Evolutionary conservation across 1,140 invertebrate species (phyloP).

Genomic region (Piezodorus guildinii): DNA sequence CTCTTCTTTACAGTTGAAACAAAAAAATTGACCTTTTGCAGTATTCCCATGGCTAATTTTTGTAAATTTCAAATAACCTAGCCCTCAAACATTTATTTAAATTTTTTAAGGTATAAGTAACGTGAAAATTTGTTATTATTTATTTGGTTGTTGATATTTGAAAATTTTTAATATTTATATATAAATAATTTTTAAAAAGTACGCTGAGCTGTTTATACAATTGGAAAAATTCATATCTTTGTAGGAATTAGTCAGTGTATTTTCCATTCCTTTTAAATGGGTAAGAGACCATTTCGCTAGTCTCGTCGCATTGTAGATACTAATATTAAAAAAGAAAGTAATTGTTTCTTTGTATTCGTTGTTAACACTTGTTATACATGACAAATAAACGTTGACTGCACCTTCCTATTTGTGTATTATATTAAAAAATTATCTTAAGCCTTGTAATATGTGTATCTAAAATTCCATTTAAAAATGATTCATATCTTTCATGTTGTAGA

Average conservation of each 20-base stretch:
- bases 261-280: slow-evolving; percentile 8
- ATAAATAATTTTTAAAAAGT: not conserved
- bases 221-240: slow-evolving; percentile 18
- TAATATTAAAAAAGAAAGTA: slow-evolving; percentile 19
- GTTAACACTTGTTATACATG: slow-evolving; percentile 24
- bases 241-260: slow-evolving; percentile 13
- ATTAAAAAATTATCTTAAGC: slow-evolving; percentile 15
- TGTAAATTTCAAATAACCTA: not conserved
- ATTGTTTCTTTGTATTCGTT: slow-evolving; percentile 18
- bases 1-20: no score
- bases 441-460: slow-evolving; percentile 9
- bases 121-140: slow-evolving; percentile 14
- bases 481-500: slow-evolving; percentile 17
- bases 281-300: slow-evolving; percentile 11
- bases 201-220: slow-evolving; percentile 14
- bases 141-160: slow-evolving; percentile 17
- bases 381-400: slow-evolving; percentile 24
- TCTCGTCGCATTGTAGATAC: slow-evolving; percentile 6
- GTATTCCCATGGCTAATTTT: not conserved
- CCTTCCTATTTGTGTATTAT: slow-evolving; percentile 20
- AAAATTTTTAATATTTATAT: slow-evolving; percentile 18
- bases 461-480: slow-evolving; percentile 14
- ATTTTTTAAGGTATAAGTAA: not conserved
- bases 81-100: slow-evolving; percentile 2
- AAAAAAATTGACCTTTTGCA: not conserved